Evolutionary conservation across 1,140 invertebrate species (phyloP), one percentile per base, ranked within the genome.

Genomic region (Zaprionus vittiger): DNA sequence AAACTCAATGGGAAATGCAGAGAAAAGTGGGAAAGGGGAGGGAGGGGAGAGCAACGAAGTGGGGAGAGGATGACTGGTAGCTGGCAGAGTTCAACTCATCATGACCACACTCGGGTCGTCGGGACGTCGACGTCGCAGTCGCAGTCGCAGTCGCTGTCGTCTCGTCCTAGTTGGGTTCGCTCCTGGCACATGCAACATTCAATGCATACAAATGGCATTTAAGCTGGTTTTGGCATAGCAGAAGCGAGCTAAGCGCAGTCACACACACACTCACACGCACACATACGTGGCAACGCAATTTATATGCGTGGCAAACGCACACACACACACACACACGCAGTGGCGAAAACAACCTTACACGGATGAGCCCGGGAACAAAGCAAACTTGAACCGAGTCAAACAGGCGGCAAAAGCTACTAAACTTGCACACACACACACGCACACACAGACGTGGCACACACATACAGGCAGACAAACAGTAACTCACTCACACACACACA

Each of bases 121-220:
- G 56, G 57, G 57, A 20, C 59, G 52, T 56, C 26, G 14, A 12
- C 55, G 55, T 57, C 38, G 64, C 17, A 11, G 72, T 52, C 57
- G 24, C n/a, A 12, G 17, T 37, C 61, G 24, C n/a, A n/a, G 17
- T 37, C 61, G 44, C n/a, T 17, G 34, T 70, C 54, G 54, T 71
- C 37, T 64, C 49, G 60, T 75, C 68, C 67, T 75, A 24, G 68
- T 59, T 76, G 68, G 56, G 26, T 24, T 67, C 15, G 60, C 49
- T 73, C 55, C 73, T 63, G 79, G 52, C 77, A 80, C 81, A 89
- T 90, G 86, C 82, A 91, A 83, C 86, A 91, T 87, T 87, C 87
- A 91, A 91, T 91, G 87, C 87, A 91, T 91, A 91, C 89, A 91
- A 91, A 91, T 91, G 84, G 89, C 89, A 91, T 91, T 90, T 85